Evolutionary conservation across 2,113 vertebrate genomes (phyloP).

Genomic region (Lontra canadensis): DNA sequence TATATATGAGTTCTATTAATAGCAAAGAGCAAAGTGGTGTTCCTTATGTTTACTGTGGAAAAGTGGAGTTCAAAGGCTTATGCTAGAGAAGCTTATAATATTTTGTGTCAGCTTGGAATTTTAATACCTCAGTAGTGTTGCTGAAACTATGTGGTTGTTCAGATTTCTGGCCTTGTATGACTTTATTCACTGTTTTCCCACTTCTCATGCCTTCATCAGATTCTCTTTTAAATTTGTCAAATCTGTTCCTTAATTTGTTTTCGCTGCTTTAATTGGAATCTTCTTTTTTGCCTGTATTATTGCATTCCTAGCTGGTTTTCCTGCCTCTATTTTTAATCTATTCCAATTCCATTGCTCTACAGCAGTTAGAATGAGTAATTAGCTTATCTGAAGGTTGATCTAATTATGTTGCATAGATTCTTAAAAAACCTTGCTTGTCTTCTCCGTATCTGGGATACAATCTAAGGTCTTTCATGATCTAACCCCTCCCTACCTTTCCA

Average conservation of each 20-base stretch:
- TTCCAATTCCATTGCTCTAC: background rate
- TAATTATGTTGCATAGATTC: background rate
- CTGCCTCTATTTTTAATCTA: background rate
- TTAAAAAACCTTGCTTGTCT: constrained; percentile 10
- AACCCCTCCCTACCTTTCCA: background rate
- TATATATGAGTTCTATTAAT: background rate
- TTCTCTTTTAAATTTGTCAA: background rate
- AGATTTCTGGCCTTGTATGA: background rate
- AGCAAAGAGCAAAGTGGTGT: constrained; percentile 6
- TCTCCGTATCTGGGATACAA: background rate
- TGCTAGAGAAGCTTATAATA: background rate
- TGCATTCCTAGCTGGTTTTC: background rate
- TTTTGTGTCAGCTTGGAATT: constrained; percentile 14
- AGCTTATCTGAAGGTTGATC: background rate
- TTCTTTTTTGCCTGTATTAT: background rate
- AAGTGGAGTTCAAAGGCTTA: background rate
- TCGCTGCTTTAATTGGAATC: background rate
- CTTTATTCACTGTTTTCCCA: background rate
- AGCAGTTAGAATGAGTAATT: background rate
- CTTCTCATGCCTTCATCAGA: background rate
- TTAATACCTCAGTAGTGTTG: background rate
- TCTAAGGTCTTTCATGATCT: background rate
- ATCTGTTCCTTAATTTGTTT: background rate
- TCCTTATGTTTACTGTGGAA: background rate
- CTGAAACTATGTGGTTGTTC: background rate